Evolutionary conservation across 2,113 vertebrate genomes (phyloP), one percentile per base, ranked within the genome.

Genomic region (Corythornis vintsioides): DNA sequence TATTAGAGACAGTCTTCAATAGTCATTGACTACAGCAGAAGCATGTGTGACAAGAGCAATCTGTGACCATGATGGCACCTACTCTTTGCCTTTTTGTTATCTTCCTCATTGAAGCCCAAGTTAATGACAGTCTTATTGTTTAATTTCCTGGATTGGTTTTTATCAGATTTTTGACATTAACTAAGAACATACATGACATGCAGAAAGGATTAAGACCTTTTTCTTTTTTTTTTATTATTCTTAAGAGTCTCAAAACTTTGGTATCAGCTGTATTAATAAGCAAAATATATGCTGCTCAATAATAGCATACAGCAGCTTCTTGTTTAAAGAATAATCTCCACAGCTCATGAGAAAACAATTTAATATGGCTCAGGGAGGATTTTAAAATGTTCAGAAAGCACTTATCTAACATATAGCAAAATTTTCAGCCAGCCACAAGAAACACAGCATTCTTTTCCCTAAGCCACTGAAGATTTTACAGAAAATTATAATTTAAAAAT

Each of bases 371-470:
- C 45, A 86, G 29, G 13, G 16, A 89, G 28, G 11, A 70, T 1
- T 89, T 21, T 80, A 91, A 57, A 83, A 50, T 17, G 13, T 56
- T 88, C 53, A 92, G n/a, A 88, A 91, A 91, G 31, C 21, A 89
- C 11, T 70, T 43, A 71, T 25, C 15, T 2, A 0, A 79, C 42
- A 81, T 5, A 55, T 4, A 74, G 45, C 69, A 82, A 72, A 31
- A 82, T 48, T 83, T 82, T 78, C 69, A 29, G 64, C 2, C 24
- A 74, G 20, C 26, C 48, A 88, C 26, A 65, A 88, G 15, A 83
- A 76, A 33, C 6, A 57, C 3, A 70, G 13, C 56, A 65, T 42
- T 69, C 1, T 78, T 84, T 67, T 75, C 38, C 84, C 55, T 55
- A 81, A 75, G 17, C 28, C n/a, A 75, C 19, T 45, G 7, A 86